These are phyloP conservation scores for Cynaeus angustus DNA, from an alignment of 2,888 invertebrate species.

Conservation along the genomic window DNA sequence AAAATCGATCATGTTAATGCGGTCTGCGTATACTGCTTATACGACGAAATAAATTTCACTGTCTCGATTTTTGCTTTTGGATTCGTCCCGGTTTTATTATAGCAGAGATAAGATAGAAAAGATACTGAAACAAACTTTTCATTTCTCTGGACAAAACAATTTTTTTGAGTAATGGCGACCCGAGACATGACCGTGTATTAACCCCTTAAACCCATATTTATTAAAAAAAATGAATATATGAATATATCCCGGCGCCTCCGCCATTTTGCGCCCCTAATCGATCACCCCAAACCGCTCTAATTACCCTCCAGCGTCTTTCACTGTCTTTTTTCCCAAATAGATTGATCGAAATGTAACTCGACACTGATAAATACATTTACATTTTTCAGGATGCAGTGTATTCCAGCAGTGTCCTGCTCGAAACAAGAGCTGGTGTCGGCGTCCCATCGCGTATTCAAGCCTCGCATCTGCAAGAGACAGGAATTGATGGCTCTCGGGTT, in stretches of 20 bases:
- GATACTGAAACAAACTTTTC: conserved; percentile 1
- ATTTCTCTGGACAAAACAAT: neutral
- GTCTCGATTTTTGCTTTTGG: conserved; percentile 13
- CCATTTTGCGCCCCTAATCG: conserved; percentile 23
- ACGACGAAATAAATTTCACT: conserved; percentile 1
- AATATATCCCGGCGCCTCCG: conserved; percentile 23
- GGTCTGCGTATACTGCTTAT: neutral
- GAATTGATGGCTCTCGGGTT: conserved; percentile 53
- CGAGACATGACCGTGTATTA: neutral
- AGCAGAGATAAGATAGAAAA: neutral
- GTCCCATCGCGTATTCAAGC: conserved; percentile 50
- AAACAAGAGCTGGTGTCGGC: conserved; percentile 43
- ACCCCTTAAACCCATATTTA: neutral
- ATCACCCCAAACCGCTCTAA: conserved; percentile 7
- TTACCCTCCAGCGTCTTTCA: conserved; percentile 11
- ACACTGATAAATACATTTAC: conserved; percentile 57
- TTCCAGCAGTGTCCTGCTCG: conserved; percentile 40
- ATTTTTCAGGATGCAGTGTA: conserved; percentile 53
- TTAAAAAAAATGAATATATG: neutral
- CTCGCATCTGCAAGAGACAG: conserved; percentile 50
- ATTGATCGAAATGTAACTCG: conserved; percentile 54
- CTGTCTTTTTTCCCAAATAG: conserved; percentile 24
- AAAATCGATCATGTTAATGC: conserved; percentile 19
- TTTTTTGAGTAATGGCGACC: conserved; percentile 7
- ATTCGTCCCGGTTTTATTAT: conserved; percentile 8